A percentile compares a stretch with the other conserved stretches of the same genome.
phyloP scores from a whole-genome alignment of 1,140 invertebrate species.

The Calephelis virginiensis region DNA sequence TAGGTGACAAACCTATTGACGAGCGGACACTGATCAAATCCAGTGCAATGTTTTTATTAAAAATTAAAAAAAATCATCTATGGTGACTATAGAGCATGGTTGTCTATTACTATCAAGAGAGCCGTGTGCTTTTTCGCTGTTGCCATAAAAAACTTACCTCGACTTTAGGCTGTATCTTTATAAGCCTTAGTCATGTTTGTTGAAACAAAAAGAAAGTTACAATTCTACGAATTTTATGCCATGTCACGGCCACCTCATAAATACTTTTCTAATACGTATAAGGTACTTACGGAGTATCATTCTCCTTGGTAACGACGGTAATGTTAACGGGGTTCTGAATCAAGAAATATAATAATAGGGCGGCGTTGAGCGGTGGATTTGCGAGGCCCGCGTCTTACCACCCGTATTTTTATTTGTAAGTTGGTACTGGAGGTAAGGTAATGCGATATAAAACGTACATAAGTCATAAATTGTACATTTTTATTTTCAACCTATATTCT shows the following conservation, averaged over 20 bases:
- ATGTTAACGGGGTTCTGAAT: slow-evolving; percentile 44
- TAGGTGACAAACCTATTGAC: too few species aligned
- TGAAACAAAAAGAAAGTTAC: not conserved
- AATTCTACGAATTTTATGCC: not conserved
- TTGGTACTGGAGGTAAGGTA: slow-evolving; percentile 46
- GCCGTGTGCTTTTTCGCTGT: too few species aligned
- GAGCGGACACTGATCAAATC: too few species aligned
- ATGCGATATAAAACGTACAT: slow-evolving; percentile 21
- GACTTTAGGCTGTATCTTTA: too few species aligned
- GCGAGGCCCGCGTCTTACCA: slow-evolving; percentile 36
- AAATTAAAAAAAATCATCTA: too few species aligned
- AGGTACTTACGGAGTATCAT: slow-evolving; percentile 28
- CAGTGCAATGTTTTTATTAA: too few species aligned
- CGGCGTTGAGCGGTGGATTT: slow-evolving; percentile 53
- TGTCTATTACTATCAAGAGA: too few species aligned
- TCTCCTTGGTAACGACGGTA: slow-evolving; percentile 39
- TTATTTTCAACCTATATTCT: not conserved
- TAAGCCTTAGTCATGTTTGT: too few species aligned
- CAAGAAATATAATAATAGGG: slow-evolving; percentile 66
- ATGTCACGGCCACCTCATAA: slow-evolving; percentile 7
- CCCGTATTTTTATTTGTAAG: slow-evolving; percentile 68
- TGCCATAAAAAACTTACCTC: too few species aligned
- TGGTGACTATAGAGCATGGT: too few species aligned
- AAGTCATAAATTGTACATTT: slow-evolving; percentile 31
- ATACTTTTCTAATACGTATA: slow-evolving; percentile 12